These are phyloP conservation scores for Volucella zonaria DNA, from an alignment of 2,888 invertebrate genomes.

Conservation along the genomic window DNA sequence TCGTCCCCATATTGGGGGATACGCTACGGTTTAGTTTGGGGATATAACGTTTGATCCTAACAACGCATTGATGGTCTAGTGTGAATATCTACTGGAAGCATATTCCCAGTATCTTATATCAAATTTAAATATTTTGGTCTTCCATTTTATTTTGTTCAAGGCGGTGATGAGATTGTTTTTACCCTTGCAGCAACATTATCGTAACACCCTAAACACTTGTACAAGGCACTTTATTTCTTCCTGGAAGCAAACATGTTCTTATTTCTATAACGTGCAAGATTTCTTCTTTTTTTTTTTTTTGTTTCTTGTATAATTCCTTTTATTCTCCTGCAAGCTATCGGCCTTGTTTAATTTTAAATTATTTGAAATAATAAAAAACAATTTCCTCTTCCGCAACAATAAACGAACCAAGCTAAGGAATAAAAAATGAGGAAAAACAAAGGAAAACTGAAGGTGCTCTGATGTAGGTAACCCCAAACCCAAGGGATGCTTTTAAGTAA, in stretches of 20 bases:
- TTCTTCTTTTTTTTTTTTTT: neutral
- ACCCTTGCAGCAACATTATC: neutral
- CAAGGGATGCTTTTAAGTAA: slow-evolving; percentile 42
- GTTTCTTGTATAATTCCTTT: neutral
- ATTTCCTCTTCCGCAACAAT: slow-evolving; percentile 23
- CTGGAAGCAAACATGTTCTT: slow-evolving; percentile 43
- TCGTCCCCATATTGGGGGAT: neutral
- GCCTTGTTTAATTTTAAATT: slow-evolving; percentile 47
- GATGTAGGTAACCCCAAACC: slow-evolving; percentile 16
- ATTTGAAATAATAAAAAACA: slow-evolving; percentile 46
- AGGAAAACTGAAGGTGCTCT: neutral
- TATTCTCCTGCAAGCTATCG: neutral
- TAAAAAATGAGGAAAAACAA: neutral
- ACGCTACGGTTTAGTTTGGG: too few species aligned
- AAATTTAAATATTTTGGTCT: neutral
- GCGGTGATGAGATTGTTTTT: neutral
- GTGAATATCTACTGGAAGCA: neutral
- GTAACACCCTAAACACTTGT: slow-evolving; percentile 39
- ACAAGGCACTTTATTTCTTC: slow-evolving; percentile 49
- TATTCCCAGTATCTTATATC: neutral
- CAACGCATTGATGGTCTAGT: neutral
- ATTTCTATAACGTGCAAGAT: neutral
- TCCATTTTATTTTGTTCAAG: neutral
- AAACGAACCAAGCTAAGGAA: slow-evolving; percentile 1
- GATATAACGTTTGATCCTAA: neutral